These are phyloP conservation scores for Callopanchax toddi DNA, from an alignment of 2,113 vertebrate species.

Conservation along the genomic window DNA sequence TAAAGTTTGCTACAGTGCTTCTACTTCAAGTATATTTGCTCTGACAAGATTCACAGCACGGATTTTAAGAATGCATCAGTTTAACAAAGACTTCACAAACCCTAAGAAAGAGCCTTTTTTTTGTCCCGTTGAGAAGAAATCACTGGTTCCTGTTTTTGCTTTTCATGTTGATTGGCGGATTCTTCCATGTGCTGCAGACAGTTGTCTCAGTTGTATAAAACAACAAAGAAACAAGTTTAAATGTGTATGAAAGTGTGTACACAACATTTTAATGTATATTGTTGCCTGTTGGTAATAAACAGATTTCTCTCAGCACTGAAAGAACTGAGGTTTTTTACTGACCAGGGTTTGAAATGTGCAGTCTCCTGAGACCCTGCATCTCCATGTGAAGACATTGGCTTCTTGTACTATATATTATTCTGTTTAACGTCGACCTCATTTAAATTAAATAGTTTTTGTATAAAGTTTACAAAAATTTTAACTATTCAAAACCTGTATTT, in stretches of 20 bases:
- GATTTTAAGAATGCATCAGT: constrained; percentile 56
- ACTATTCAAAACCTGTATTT: too few relatives aligned
- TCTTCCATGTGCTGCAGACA: constrained; percentile 64
- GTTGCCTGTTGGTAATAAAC: constrained; percentile 73
- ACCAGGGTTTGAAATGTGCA: constrained; percentile 10
- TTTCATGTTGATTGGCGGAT: constrained; percentile 65
- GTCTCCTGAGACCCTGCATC: too few relatives aligned
- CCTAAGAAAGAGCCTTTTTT: constrained; percentile 52
- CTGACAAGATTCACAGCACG: constrained; percentile 59
- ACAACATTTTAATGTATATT: constrained; percentile 73
- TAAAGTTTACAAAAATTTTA: too few relatives aligned
- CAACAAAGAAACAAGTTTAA: constrained; percentile 23
- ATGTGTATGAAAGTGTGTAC: constrained; percentile 69
- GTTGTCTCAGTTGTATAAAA: constrained; percentile 52
- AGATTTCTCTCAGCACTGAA: constrained; percentile 62
- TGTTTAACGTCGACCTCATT: too few relatives aligned
- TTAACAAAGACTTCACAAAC: constrained; percentile 57
- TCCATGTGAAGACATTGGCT: too few relatives aligned
- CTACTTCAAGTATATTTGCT: constrained; percentile 58
- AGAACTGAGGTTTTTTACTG: constrained; percentile 39
- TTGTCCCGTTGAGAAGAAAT: constrained; percentile 59
- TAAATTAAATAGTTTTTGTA: too few relatives aligned
- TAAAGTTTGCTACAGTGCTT: constrained; percentile 63
- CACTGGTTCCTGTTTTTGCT: constrained; percentile 62
- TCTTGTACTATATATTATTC: too few relatives aligned